phyloP scores from a whole-genome alignment of 1,140 invertebrate genomes.

The Macrobrachium rosenbergii region DNA sequence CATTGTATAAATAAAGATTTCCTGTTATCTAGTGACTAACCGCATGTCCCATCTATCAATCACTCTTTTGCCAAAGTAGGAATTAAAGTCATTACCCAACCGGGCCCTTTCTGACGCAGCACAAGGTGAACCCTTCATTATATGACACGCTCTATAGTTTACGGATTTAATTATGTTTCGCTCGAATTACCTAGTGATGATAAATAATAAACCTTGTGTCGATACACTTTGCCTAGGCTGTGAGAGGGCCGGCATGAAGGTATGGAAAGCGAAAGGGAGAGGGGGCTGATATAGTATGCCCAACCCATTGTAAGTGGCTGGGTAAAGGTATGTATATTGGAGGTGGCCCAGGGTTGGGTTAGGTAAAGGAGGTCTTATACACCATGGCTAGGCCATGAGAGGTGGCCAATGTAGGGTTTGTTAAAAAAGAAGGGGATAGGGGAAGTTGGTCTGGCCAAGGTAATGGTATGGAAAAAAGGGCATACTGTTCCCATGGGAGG shows the following conservation, averaged over 20 bases:
- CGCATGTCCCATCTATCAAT: slow-evolving; percentile 58
- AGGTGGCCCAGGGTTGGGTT: too few relatives aligned
- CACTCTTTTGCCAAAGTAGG: slow-evolving; percentile 6
- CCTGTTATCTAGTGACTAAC: slow-evolving; percentile 55
- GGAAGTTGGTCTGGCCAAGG: background rate
- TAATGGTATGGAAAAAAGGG: too few relatives aligned
- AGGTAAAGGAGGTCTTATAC: too few relatives aligned
- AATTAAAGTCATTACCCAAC: slow-evolving; percentile 40
- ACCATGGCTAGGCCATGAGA: too few relatives aligned
- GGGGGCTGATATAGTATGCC: too few relatives aligned
- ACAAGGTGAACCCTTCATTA: slow-evolving; percentile 47
- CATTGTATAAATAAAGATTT: slow-evolving; percentile 58
- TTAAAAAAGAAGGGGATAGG: too few relatives aligned
- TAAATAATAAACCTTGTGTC: slow-evolving; percentile 18
- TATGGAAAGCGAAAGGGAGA: too few relatives aligned
- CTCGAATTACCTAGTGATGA: slow-evolving; percentile 34
- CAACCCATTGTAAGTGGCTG: too few relatives aligned
- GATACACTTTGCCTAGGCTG: slow-evolving; percentile 16
- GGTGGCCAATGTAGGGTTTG: too few relatives aligned
- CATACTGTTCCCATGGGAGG: too few relatives aligned
- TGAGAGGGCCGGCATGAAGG: background rate
- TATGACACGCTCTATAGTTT: slow-evolving; percentile 47
- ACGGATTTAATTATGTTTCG: slow-evolving; percentile 55
- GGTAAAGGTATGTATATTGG: too few relatives aligned
- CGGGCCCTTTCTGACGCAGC: slow-evolving; percentile 34